Conservation (phyloP, 2,888 invertebrate species). For the Camponotus fellah region DNA sequence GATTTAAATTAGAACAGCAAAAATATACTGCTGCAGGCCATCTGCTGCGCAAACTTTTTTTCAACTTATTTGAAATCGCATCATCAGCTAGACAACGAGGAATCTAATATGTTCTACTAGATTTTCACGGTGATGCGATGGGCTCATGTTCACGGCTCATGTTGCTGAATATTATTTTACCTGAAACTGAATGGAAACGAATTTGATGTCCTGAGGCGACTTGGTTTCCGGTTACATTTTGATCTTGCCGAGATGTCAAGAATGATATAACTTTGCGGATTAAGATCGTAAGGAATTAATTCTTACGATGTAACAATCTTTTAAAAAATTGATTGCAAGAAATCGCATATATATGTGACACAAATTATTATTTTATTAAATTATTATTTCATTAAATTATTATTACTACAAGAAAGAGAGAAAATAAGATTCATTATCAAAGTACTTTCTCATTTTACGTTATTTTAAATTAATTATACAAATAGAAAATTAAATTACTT, state of each 20-base stretch:
- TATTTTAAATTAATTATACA: neutral
- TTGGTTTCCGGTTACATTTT: slow-evolving; percentile 81
- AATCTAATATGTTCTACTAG: slow-evolving; percentile 74
- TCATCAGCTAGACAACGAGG: slow-evolving; percentile 66
- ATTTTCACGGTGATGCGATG: slow-evolving; percentile 66
- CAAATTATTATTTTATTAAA: too few species aligned
- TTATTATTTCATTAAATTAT: too few species aligned
- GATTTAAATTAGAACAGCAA: neutral
- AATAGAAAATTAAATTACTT: neutral
- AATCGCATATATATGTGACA: neutral
- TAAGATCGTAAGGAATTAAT: neutral
- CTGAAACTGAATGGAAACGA: slow-evolving; percentile 74
- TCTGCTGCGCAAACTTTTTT: slow-evolving; percentile 29
- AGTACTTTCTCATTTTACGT: neutral
- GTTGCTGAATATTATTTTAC: slow-evolving; percentile 80
- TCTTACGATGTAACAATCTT: neutral
- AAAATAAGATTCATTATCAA: neutral
- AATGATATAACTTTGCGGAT: slow-evolving; percentile 52
- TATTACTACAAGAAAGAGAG: neutral
- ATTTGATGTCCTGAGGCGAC: slow-evolving; percentile 81
- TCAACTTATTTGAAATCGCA: slow-evolving; percentile 69
- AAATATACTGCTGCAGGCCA: slow-evolving; percentile 3
- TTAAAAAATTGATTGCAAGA: neutral
- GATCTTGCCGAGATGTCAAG: slow-evolving; percentile 75
- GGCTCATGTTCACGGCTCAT: slow-evolving; percentile 73